These are phyloP conservation scores for Hippoglossus stenolepis DNA, from an alignment of 2,113 vertebrate genomes.

Conservation along the genomic window DNA sequence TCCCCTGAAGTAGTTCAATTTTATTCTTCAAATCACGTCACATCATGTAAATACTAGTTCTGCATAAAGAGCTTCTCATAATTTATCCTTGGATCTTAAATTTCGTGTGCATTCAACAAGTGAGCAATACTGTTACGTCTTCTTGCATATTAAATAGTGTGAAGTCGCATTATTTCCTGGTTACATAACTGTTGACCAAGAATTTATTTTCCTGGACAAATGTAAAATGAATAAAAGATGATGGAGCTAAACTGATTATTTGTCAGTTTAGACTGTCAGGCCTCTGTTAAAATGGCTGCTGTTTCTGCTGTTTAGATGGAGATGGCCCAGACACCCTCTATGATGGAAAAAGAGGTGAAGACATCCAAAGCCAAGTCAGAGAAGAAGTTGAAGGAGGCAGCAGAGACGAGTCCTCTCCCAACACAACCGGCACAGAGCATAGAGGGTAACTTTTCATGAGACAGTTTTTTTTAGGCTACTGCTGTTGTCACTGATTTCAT, in stretches of 20 bases:
- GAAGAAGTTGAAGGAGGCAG: slow-evolving; percentile 70
- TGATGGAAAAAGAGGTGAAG: slow-evolving; percentile 86
- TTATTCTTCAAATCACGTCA: neutral
- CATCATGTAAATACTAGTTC: neutral
- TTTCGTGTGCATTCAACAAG: too few species aligned
- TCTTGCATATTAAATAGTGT: neutral
- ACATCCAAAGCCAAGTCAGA: slow-evolving; percentile 76
- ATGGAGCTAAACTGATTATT: neutral
- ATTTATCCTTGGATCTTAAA: too few species aligned
- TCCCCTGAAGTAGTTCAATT: too few species aligned
- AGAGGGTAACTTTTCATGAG: slow-evolving; percentile 78
- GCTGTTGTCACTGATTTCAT: neutral
- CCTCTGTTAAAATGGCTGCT: neutral
- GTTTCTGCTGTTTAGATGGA: slow-evolving; percentile 72
- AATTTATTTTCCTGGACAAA: neutral
- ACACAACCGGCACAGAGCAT: slow-evolving; percentile 71
- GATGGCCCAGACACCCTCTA: slow-evolving; percentile 85
- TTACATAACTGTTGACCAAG: neutral
- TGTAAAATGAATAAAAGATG: neutral
- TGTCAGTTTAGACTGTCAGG: neutral
- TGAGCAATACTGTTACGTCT: neutral
- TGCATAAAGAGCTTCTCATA: too few species aligned
- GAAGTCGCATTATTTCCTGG: neutral
- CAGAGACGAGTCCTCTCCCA: slow-evolving; percentile 24
- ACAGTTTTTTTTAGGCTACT: neutral